These are phyloP conservation scores for Ganaspis brasiliensis DNA, from an alignment of 2,888 invertebrate genomes.

Conservation along the genomic window DNA sequence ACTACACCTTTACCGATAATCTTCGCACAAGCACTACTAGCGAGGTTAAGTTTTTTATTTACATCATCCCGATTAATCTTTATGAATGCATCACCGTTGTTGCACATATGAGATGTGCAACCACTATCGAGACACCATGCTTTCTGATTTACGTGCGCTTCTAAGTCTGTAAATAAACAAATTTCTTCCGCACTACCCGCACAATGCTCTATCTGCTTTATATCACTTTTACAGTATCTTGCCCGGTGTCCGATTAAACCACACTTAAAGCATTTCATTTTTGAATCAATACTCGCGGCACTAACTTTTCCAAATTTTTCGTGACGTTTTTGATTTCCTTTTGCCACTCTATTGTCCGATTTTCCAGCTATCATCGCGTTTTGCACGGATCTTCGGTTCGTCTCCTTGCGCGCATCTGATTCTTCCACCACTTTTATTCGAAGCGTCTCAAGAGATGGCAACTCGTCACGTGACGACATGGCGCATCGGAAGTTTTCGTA, in stretches of 20 bases:
- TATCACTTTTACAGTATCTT: constrained; percentile 40
- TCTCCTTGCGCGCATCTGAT: constrained; percentile 15
- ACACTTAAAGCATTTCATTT: constrained; percentile 47
- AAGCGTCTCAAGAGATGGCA: constrained; percentile 45
- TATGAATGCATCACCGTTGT: constrained; percentile 43
- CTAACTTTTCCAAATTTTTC: too few species aligned
- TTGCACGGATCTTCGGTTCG: not conserved
- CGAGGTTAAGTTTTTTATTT: constrained; percentile 47
- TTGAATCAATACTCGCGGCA: constrained; percentile 16
- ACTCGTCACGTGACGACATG: constrained; percentile 49
- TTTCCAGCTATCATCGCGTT: too few species aligned
- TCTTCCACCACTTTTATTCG: constrained; percentile 39
- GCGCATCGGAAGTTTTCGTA: too few species aligned
- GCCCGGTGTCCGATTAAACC: constrained; percentile 45
- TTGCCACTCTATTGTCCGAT: too few species aligned
- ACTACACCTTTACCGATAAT: constrained; percentile 48
- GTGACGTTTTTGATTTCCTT: too few species aligned
- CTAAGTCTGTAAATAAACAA: too few species aligned
- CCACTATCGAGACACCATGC: constrained; percentile 57
- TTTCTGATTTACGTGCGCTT: not conserved
- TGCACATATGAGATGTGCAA: constrained; percentile 54
- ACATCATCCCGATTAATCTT: constrained; percentile 14
- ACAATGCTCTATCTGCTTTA: not conserved
- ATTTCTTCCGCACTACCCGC: constrained; percentile 1
- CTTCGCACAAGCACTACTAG: constrained; percentile 46